Conservation (phyloP, 2,888 invertebrate species). For the Nomada lathburiana region DNA sequence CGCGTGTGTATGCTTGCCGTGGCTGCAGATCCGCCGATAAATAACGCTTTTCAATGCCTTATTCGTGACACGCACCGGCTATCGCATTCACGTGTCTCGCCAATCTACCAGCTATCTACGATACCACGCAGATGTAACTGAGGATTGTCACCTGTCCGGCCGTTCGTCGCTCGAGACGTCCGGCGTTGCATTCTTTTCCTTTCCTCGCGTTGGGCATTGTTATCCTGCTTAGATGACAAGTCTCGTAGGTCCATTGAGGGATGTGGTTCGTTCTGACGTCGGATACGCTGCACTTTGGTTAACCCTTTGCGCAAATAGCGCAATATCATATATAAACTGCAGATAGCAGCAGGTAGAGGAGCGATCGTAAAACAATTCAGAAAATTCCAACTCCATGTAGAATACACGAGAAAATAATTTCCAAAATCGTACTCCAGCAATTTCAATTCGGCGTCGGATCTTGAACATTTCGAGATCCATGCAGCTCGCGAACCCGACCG, state of each 20-base stretch:
- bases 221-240: not conserved
- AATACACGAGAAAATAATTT: too few relatives aligned
- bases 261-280: not conserved
- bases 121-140: slow-evolving; percentile 28
- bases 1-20: slow-evolving; percentile 32
- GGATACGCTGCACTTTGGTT: not conserved
- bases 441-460: not conserved
- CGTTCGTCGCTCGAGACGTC: slow-evolving; percentile 33
- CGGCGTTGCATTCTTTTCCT: slow-evolving; percentile 12
- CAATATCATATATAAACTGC: not conserved
- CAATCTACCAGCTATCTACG: slow-evolving; percentile 49
- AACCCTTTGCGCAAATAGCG: not conserved
- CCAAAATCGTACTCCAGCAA: not conserved
- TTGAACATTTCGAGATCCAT: not conserved
- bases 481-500: not conserved
- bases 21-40: slow-evolving; percentile 66
- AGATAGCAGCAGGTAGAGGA: too few relatives aligned
- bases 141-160: slow-evolving; percentile 53
- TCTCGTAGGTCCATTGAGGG: not conserved
- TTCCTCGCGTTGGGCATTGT: not conserved
- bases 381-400: too few relatives aligned
- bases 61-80: slow-evolving; percentile 68
- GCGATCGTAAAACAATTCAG: too few relatives aligned
- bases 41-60: slow-evolving; percentile 68
- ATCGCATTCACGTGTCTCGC: slow-evolving; percentile 61